These are phyloP conservation scores for Aldrovandia affinis DNA, from an alignment of 2,797 vertebrate genomes.

Conservation along the genomic window DNA sequence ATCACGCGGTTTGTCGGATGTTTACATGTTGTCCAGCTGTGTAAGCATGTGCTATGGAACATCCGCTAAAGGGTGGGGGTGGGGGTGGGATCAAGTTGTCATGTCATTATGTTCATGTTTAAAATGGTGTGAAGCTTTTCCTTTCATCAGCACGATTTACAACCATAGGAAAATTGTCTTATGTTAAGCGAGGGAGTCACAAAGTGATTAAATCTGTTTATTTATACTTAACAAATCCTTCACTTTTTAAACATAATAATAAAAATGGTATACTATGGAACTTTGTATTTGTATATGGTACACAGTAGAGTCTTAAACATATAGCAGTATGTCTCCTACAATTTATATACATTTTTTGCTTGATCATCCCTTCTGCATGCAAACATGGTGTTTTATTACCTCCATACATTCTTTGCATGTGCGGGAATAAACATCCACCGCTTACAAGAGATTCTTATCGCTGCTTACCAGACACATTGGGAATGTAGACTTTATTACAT, in stretches of 20 bases:
- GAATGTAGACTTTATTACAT: neutral
- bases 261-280: neutral
- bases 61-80: neutral
- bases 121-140: neutral
- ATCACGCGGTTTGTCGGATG: conserved; percentile 38
- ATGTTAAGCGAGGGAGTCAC: neutral
- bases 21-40: conserved; percentile 34
- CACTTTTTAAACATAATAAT: neutral
- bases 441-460: neutral
- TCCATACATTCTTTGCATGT: neutral
- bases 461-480: neutral
- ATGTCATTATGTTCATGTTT: neutral
- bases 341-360: neutral
- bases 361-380: neutral
- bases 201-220: neutral
- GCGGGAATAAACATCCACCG: neutral
- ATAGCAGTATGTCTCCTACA: neutral
- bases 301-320: neutral
- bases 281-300: neutral
- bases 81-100: neutral
- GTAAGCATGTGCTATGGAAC: conserved; percentile 15
- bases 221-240: neutral
- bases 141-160: neutral
- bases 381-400: neutral
- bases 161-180: neutral